These are phyloP conservation scores for Protosalanx chinensis DNA, from an alignment of 2,797 vertebrate species.

Conservation along the genomic window DNA sequence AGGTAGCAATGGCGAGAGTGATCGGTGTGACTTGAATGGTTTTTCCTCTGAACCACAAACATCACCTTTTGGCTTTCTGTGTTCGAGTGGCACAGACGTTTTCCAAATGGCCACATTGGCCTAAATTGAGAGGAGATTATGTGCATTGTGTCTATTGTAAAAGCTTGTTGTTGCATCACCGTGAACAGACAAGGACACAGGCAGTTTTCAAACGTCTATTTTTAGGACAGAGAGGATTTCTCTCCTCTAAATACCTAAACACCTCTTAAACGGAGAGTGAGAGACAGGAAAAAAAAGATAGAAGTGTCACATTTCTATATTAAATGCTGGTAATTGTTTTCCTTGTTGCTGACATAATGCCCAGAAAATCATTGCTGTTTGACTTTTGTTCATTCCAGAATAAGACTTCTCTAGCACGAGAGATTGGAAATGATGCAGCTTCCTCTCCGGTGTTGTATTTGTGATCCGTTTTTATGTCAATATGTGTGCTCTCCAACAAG, in stretches of 20 bases:
- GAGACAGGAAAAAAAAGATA: not conserved
- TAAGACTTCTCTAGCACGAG: too few relatives aligned
- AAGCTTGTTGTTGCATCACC: not conserved
- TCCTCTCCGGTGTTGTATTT: too few relatives aligned
- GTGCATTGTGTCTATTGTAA: not conserved
- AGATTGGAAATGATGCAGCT: too few relatives aligned
- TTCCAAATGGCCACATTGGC: conserved; percentile 61
- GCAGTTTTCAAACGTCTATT: not conserved
- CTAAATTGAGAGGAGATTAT: conserved; percentile 23
- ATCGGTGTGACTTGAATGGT: conserved; percentile 59
- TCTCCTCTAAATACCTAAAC: not conserved
- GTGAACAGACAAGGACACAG: not conserved
- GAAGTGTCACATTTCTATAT: not conserved
- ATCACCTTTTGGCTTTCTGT: conserved; percentile 68
- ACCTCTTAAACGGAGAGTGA: not conserved
- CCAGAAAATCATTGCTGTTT: not conserved
- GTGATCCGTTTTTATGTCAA: not conserved
- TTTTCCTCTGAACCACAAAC: conserved; percentile 58
- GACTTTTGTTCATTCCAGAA: not conserved
- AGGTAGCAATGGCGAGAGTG: conserved; percentile 66
- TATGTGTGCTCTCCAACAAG: not conserved
- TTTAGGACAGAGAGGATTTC: not conserved
- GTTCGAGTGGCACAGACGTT: conserved; percentile 57
- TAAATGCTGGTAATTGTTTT: not conserved
- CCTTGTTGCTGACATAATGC: too few relatives aligned